phyloP scores from a whole-genome alignment of 2,888 invertebrate species.

The Cabera pusaria region DNA sequence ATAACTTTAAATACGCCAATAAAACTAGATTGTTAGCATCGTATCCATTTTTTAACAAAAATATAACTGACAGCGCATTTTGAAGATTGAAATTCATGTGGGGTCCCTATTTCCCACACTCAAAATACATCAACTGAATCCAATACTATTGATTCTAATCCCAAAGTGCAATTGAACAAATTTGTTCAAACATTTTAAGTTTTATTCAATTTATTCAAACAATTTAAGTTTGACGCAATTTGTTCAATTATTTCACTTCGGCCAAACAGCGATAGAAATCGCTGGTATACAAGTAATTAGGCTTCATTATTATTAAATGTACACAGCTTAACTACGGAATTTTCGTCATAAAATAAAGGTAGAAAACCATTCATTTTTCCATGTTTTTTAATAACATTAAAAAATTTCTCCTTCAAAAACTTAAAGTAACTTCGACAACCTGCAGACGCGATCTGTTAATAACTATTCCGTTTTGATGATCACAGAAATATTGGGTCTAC shows the following conservation, averaged over 20 bases:
- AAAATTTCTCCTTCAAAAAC: constrained; percentile 71
- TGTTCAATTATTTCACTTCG: constrained; percentile 32
- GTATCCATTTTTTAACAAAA: constrained; percentile 60
- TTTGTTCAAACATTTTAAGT: constrained; percentile 35
- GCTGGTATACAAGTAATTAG: constrained; percentile 58
- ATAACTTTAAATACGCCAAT: constrained; percentile 62
- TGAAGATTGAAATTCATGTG: constrained; percentile 33
- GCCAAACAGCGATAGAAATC: constrained; percentile 34
- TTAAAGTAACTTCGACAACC: constrained; percentile 70
- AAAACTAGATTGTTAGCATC: constrained; percentile 53
- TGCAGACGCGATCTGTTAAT: constrained; percentile 68
- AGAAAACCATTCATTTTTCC: constrained; percentile 62
- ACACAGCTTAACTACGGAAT: constrained; percentile 79
- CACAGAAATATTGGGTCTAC: constrained; percentile 62
- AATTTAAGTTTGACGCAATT: too few relatives aligned
- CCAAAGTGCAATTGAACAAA: constrained; percentile 39
- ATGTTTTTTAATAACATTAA: constrained; percentile 61
- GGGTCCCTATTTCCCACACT: constrained; percentile 23
- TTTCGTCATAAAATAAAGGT: constrained; percentile 70
- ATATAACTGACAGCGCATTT: constrained; percentile 69
- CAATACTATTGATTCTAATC: constrained; percentile 76
- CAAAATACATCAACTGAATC: constrained; percentile 57
- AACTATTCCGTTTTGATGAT: constrained; percentile 78
- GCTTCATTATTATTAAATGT: constrained; percentile 67
- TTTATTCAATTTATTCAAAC: too few relatives aligned